A percentile compares a stretch with the other conserved stretches of the same genome.
These are phyloP conservation scores for Passerculus sandwichensis DNA, from an alignment of 2,797 vertebrate genomes.

Conservation along the genomic window DNA sequence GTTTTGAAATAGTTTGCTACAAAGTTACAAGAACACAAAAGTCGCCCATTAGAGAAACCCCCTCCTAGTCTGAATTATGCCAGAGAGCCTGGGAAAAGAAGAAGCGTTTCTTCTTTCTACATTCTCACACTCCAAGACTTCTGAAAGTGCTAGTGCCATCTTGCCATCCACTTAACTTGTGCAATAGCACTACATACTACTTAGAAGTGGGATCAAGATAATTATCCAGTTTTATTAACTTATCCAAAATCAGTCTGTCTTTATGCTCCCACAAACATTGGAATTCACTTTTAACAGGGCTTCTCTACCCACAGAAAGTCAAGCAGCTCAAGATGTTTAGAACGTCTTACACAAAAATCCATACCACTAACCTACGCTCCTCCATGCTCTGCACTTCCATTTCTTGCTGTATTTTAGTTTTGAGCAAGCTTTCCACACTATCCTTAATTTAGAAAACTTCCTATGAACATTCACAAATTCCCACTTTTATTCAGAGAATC, in stretches of 20 bases:
- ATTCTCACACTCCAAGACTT: not conserved
- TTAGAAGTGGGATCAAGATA: not conserved
- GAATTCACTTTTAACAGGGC: not conserved
- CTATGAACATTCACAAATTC: not conserved
- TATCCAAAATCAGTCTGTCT: not conserved
- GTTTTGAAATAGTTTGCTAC: not conserved
- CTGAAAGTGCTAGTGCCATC: fast-evolving
- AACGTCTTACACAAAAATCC: not conserved
- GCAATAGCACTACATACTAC: not conserved
- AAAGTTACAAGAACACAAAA: not conserved
- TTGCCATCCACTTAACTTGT: not conserved
- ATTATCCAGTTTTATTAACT: not conserved
- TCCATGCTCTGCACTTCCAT: not conserved
- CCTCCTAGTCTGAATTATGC: not conserved
- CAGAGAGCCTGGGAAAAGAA: not conserved
- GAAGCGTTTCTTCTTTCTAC: not conserved
- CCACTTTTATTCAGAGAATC: not conserved
- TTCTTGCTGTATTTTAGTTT: not conserved
- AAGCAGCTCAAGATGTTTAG: not conserved
- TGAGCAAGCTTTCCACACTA: not conserved
- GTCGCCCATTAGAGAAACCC: not conserved
- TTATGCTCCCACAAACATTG: not conserved
- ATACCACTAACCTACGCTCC: not conserved
- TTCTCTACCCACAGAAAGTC: not conserved
- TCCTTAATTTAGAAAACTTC: not conserved